A percentile compares a stretch with the other conserved stretches of the same genome.
Conservation (phyloP, 1,140 invertebrate species). For the Cyclina sinensis region DNA sequence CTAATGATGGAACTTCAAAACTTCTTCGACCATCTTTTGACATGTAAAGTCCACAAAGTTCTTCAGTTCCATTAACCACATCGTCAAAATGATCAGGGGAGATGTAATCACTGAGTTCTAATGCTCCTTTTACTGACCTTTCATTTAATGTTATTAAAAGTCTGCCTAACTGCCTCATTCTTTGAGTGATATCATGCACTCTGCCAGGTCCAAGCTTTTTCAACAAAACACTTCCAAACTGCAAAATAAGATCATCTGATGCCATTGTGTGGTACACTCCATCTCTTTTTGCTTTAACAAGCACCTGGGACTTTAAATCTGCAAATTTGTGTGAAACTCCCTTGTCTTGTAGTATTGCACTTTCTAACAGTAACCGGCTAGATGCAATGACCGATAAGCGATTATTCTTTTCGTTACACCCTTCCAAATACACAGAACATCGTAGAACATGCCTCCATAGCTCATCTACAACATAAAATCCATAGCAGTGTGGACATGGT, state of each 20-base stretch:
- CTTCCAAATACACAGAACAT: too few species aligned
- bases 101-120: background rate
- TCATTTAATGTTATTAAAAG: background rate
- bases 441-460: too few species aligned
- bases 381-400: too few species aligned
- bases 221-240: slow-evolving; percentile 2
- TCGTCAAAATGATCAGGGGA: background rate
- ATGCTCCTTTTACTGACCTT: background rate
- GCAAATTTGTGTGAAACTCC: too few species aligned
- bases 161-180: slow-evolving; percentile 3
- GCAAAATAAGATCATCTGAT: background rate
- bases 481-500: too few species aligned
- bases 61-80: background rate
- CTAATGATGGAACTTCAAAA: slow-evolving; percentile 32
- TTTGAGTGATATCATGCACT: slow-evolving; percentile 11
- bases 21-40: slow-evolving; percentile 15
- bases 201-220: background rate
- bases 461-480: too few species aligned
- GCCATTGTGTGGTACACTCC: background rate
- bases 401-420: too few species aligned
- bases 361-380: too few species aligned
- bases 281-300: too few species aligned
- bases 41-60: slow-evolving; percentile 8
- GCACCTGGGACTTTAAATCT: too few species aligned
- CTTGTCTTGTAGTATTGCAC: too few species aligned